phyloP scores from a whole-genome alignment of 2,113 vertebrate species.

The Oryzias javanicus region DNA sequence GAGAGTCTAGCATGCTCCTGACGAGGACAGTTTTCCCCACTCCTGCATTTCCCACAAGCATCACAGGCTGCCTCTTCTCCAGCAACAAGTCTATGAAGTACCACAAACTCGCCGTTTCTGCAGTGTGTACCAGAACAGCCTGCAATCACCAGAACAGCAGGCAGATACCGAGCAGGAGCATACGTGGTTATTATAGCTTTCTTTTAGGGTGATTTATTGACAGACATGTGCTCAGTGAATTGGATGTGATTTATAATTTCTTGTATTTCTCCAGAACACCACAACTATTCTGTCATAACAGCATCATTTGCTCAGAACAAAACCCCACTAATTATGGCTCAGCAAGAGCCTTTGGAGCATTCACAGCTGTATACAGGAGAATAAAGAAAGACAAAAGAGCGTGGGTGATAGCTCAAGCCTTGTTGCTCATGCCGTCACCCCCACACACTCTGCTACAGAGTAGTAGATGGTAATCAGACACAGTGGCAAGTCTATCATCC shows the following conservation, averaged over 20 bases:
- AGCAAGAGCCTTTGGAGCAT: slow-evolving; percentile 72
- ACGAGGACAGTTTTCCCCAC: slow-evolving; percentile 73
- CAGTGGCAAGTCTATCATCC: slow-evolving; percentile 72
- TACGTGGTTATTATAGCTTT: slow-evolving; percentile 72
- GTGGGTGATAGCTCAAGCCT: slow-evolving; percentile 73
- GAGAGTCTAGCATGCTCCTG: slow-evolving; percentile 70
- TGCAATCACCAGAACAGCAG: slow-evolving; percentile 70
- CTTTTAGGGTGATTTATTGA: slow-evolving; percentile 75
- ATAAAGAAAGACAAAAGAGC: slow-evolving; percentile 72
- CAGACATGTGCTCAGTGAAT: slow-evolving; percentile 76
- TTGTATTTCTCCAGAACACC: slow-evolving; percentile 67
- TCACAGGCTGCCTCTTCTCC: slow-evolving; percentile 69
- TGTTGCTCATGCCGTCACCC: slow-evolving; percentile 73
- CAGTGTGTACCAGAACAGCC: slow-evolving; percentile 68
- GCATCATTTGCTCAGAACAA: slow-evolving; percentile 77
- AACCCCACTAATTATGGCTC: slow-evolving; percentile 75
- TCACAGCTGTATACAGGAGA: slow-evolving; percentile 71
- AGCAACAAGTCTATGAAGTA: slow-evolving; percentile 78
- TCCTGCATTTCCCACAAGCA: slow-evolving; percentile 73
- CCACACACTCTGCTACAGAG: slow-evolving; percentile 69
- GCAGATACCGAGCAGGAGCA: slow-evolving; percentile 65
- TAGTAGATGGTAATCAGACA: slow-evolving; percentile 71
- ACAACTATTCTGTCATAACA: slow-evolving; percentile 77
- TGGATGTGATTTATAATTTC: slow-evolving; percentile 76
- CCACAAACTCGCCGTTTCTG: slow-evolving; percentile 67